phyloP scores from a whole-genome alignment of 1,140 invertebrate genomes.

The Anadara kagoshimensis region DNA sequence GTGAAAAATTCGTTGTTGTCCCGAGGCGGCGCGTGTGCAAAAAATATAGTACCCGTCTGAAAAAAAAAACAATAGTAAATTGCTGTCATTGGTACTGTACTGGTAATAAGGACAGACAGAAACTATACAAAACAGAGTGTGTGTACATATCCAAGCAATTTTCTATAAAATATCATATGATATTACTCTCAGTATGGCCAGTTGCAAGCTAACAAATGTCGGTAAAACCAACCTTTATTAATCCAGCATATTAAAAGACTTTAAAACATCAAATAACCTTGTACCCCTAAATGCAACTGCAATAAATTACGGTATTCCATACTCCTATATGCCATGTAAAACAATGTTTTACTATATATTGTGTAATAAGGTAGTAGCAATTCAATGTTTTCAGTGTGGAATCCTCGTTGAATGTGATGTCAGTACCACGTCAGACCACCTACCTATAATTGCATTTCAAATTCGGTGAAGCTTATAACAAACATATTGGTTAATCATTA shows the following conservation, averaged over 20 bases:
- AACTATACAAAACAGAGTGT: no score
- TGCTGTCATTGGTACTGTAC: no score
- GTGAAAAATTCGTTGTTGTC: no score
- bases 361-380: background rate
- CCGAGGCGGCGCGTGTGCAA: no score
- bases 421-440: conserved; percentile 12
- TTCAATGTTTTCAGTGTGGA: background rate
- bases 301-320: background rate
- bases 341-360: conserved; percentile 5
- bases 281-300: background rate
- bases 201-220: background rate
- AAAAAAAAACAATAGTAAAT: no score
- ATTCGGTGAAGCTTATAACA: background rate
- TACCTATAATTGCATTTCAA: background rate
- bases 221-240: background rate
- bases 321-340: background rate
- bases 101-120: no score
- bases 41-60: no score
- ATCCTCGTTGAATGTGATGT: conserved; percentile 7
- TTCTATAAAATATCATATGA: no score
- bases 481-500: background rate
- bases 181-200: no score
- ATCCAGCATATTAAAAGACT: no score
- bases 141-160: no score
- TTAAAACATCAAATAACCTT: background rate